Conservation (phyloP, 2,113 vertebrate genomes). For the Lynx canadensis region DNA sequence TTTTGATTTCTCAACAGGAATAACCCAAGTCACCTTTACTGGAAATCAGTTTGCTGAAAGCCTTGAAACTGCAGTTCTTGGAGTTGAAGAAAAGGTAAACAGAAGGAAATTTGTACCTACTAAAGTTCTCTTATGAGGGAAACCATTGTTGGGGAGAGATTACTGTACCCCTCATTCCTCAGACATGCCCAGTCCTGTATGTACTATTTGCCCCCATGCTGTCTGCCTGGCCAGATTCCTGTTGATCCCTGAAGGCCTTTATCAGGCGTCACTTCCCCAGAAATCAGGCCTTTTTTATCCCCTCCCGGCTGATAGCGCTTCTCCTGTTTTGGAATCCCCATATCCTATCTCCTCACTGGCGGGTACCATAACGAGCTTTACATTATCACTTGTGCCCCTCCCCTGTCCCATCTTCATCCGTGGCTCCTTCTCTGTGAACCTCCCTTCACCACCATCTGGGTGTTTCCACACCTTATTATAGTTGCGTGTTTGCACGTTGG, state of each 20-base stretch:
- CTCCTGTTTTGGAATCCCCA: background rate
- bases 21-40: slow-evolving; percentile 25
- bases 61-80: background rate
- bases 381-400: background rate
- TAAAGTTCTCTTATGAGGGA: background rate
- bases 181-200: background rate
- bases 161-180: background rate
- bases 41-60: slow-evolving; percentile 44
- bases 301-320: background rate
- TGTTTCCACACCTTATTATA: background rate
- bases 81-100: slow-evolving; percentile 63
- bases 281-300: background rate
- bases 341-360: background rate
- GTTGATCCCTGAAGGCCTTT: background rate
- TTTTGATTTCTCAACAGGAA: slow-evolving; percentile 70
- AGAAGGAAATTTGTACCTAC: background rate
- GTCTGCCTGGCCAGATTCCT: background rate
- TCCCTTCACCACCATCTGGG: background rate
- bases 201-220: background rate
- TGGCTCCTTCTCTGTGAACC: background rate
- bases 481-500: background rate
- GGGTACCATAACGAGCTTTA: accelerated
- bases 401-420: background rate
- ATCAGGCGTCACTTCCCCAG: background rate
- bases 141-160: background rate